Base-by-base conservation (phyloP, 2,113 vertebrate genomes). In the Dicerorhinus sumatrensis region DNA sequence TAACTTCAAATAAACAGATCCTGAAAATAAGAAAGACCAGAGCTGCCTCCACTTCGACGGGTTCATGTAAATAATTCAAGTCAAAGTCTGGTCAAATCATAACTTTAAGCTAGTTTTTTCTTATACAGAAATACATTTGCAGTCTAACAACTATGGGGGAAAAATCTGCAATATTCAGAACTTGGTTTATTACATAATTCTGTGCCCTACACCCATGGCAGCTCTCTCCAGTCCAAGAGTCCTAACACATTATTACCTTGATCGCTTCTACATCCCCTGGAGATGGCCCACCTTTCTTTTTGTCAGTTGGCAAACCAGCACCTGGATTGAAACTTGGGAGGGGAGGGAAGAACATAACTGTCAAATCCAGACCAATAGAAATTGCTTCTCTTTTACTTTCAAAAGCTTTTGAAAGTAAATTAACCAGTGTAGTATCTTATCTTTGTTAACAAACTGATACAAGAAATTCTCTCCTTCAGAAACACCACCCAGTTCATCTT, bases 391-490 rank as follows among this genome's bases (percentile, higher is more conserved):
- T 84, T 96, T 98, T 97, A 98, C 99, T 99, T 98, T 99, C 98
- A 99, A 99, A 98, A 97, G 75, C 2, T 98, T 98, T 98, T 99
- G 98, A 98, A 99, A 99, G 99, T 92, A 54, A 98, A 96, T 98
- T 98, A 99, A 98, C 99, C 99, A 99, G 99, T 99, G 99, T 99
- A 99, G 99, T 99, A 99, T 99, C 99, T 99, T 99, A 99, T 99
- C 99, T 99, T 98, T 98, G 99, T 99, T 99, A 99, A 99, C 99
- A 99, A 98, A 99, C 99, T 99, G 99, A 99, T 99, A 99, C 99
- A 99, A 99, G 98, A 98, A 98, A 98, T 89, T 98, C 98, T 98
- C 98, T 99, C 98, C 99, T 99, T 99, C 98, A 99, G 99, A 99
- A 99, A 99, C 99, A 99, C 99, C 98, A 98, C 93, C 92, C 83